phyloP scores from a whole-genome alignment of 2,888 invertebrate species.

The Cerastis rubricosa region DNA sequence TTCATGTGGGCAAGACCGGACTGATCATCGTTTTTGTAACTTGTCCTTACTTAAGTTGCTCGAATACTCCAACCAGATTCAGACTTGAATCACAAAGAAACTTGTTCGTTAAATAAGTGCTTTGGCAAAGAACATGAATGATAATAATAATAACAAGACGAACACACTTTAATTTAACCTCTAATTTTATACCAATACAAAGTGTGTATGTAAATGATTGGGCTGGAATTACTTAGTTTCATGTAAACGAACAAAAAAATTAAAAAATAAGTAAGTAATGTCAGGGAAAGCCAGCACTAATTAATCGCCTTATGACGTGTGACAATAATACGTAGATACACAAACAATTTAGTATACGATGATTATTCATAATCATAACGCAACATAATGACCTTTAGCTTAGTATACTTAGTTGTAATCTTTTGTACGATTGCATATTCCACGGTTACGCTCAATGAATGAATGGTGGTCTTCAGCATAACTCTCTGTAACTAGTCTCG shows the following conservation, averaged over 20 bases:
- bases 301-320: background rate
- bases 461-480: conserved; percentile 25
- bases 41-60: conserved; percentile 14
- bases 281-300: conserved; percentile 10
- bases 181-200: conserved; percentile 13
- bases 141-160: conserved; percentile 9
- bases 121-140: conserved; percentile 21
- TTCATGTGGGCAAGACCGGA: conserved; percentile 1
- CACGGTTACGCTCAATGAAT: conserved; percentile 32
- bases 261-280: background rate
- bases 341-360: conserved; percentile 15
- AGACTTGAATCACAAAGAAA: conserved; percentile 35
- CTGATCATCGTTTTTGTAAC: conserved; percentile 1
- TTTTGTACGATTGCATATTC: conserved; percentile 10
- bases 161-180: background rate
- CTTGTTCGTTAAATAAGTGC: conserved; percentile 36
- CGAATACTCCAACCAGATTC: conserved; percentile 13
- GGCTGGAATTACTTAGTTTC: conserved; percentile 5
- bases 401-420: conserved; percentile 16
- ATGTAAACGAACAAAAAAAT: conserved; percentile 28
- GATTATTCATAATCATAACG: conserved; percentile 3
- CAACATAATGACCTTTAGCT: background rate
- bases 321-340: background rate
- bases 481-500: conserved; percentile 21
- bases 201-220: conserved; percentile 15